phyloP scores from a whole-genome alignment of 1,140 invertebrate species.

The Cryptotermes secundus region DNA sequence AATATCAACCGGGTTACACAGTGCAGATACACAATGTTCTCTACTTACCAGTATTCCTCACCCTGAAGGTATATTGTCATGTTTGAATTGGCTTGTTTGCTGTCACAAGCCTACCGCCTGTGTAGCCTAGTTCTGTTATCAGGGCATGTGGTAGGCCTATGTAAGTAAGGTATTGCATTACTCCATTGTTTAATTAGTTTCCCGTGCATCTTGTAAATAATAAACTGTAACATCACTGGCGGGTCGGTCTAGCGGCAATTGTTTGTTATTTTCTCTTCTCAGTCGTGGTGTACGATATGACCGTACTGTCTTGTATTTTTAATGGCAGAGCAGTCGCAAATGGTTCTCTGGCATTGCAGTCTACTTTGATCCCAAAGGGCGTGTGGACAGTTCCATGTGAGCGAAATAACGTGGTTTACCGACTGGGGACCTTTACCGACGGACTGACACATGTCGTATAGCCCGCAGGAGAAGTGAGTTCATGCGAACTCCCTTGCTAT shows the following conservation, averaged over 20 bases:
- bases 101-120: too few relatives aligned
- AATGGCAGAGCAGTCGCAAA: background rate
- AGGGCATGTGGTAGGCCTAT: background rate
- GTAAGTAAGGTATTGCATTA: background rate
- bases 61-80: too few relatives aligned
- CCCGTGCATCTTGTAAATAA: background rate
- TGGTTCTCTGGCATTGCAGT: background rate
- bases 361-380: slow-evolving; percentile 8
- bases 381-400: background rate
- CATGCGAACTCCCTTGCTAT: background rate
- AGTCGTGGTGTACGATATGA: background rate
- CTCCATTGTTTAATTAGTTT: background rate
- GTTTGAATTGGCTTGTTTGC: too few relatives aligned
- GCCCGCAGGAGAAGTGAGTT: slow-evolving; percentile 13
- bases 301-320: background rate
- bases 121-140: background rate
- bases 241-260: background rate
- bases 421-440: background rate
- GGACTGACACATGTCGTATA: background rate
- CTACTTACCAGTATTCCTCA: too few relatives aligned
- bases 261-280: background rate
- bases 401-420: background rate
- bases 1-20: too few relatives aligned
- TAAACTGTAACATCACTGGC: background rate
- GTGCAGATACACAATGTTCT: too few relatives aligned